These are phyloP conservation scores for Cinclus cinclus DNA, from an alignment of 2,113 vertebrate genomes.

Conservation along the genomic window DNA sequence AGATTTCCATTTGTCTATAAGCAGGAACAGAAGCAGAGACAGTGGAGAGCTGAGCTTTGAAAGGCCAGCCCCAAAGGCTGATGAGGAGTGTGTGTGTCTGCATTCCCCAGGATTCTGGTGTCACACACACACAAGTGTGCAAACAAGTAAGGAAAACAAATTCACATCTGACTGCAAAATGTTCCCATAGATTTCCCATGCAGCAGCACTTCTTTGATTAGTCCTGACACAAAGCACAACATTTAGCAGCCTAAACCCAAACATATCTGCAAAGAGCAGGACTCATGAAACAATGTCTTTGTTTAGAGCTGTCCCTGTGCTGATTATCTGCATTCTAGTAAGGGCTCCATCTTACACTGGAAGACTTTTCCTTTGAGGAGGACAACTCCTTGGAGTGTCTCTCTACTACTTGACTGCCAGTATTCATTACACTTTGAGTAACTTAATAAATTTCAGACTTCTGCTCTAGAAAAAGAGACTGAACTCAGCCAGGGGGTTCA, in stretches of 20 bases:
- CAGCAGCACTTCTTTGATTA: background rate
- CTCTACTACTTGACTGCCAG: background rate
- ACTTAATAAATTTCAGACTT: background rate
- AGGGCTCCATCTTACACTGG: background rate
- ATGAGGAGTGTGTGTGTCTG: background rate
- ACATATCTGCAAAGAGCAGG: background rate
- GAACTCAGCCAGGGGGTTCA: background rate
- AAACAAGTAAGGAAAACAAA: slow-evolving; percentile 10
- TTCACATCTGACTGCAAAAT: background rate
- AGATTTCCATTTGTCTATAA: background rate
- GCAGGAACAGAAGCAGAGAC: background rate
- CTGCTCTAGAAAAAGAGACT: background rate
- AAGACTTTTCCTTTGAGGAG: background rate
- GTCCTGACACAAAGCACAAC: background rate
- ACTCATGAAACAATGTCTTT: background rate
- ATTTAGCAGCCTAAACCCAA: background rate
- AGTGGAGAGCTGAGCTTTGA: background rate
- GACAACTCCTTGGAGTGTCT: background rate
- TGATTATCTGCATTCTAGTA: background rate
- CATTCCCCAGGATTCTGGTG: background rate
- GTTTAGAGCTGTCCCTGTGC: background rate
- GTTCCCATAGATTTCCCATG: background rate
- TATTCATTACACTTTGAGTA: background rate
- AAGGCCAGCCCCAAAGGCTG: background rate
- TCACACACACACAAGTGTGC: background rate